Evolutionary conservation across 2,797 vertebrate species (phyloP).

Genomic region (Anabas testudineus): DNA sequence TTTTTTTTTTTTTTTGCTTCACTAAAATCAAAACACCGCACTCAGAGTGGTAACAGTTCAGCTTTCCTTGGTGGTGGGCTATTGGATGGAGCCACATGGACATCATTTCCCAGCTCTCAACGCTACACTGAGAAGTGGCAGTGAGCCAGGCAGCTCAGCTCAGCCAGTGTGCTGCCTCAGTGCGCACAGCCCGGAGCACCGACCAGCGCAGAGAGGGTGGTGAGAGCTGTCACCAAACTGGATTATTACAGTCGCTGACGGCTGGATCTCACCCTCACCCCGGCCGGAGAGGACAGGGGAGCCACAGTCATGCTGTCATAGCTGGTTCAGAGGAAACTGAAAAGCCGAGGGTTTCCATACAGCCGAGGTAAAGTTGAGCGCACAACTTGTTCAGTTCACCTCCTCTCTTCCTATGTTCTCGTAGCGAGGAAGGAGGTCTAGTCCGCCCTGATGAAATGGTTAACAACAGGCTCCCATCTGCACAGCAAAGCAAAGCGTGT

Average conservation of each 20-base stretch:
- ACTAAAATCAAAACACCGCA: background rate
- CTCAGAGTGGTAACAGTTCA: slow-evolving; percentile 33
- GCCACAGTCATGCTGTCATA: slow-evolving; percentile 59
- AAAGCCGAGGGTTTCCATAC: slow-evolving; percentile 54
- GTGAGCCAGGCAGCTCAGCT: slow-evolving; percentile 53
- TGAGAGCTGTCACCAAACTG: slow-evolving; percentile 58
- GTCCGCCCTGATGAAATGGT: slow-evolving; percentile 56
- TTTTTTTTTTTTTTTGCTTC: background rate
- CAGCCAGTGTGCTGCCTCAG: slow-evolving; percentile 45
- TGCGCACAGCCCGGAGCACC: slow-evolving; percentile 44
- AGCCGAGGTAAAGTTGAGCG: slow-evolving; percentile 80
- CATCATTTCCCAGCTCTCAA: slow-evolving; percentile 87
- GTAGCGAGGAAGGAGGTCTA: slow-evolving; percentile 1
- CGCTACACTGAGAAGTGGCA: slow-evolving; percentile 62
- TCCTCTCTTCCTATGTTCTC: slow-evolving; percentile 38
- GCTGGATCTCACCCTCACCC: slow-evolving; percentile 40
- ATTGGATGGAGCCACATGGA: slow-evolving; percentile 57
- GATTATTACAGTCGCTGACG: slow-evolving; percentile 41
- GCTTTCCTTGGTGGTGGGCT: slow-evolving; percentile 1
- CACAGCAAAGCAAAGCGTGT: background rate
- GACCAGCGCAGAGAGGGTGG: slow-evolving; percentile 52
- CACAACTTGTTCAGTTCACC: slow-evolving; percentile 58
- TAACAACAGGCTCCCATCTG: slow-evolving; percentile 11
- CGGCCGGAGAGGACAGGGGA: slow-evolving; percentile 47
- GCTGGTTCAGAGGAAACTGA: slow-evolving; percentile 44